These are phyloP conservation scores for Allygus modestus DNA, from an alignment of 2,888 invertebrate species.

Conservation along the genomic window DNA sequence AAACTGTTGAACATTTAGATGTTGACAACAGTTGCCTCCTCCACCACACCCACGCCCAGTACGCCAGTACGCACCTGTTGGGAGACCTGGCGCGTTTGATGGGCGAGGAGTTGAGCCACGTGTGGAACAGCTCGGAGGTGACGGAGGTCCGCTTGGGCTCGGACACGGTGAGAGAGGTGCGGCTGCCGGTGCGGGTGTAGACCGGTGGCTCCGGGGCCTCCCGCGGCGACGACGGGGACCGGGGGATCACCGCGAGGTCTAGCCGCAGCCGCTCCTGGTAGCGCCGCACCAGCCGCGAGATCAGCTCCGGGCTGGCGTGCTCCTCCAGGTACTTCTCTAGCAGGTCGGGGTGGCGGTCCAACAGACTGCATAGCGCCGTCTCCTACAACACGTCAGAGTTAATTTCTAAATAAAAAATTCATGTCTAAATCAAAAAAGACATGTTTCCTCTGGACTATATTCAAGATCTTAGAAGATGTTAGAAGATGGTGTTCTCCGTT, in stretches of 20 bases:
- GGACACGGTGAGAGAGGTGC: constrained; percentile 73
- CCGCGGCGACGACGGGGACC: constrained; percentile 13
- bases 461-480: too few relatives aligned
- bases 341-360: constrained; percentile 73
- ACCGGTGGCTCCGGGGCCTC: not conserved
- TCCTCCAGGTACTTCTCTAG: constrained; percentile 87
- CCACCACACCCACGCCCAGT: too few relatives aligned
- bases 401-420: too few relatives aligned
- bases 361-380: constrained; percentile 65
- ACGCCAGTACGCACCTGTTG: too few relatives aligned
- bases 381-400: constrained; percentile 55
- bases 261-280: constrained; percentile 27
- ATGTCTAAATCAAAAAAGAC: too few relatives aligned
- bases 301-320: constrained; percentile 83
- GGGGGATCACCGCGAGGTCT: constrained; percentile 68
- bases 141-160: constrained; percentile 79
- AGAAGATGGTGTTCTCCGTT: too few relatives aligned
- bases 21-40: too few relatives aligned
- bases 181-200: constrained; percentile 73
- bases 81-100: constrained; percentile 78
- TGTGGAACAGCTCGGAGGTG: constrained; percentile 90
- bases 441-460: too few relatives aligned
- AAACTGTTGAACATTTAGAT: too few relatives aligned
- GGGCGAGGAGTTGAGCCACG: constrained; percentile 89
- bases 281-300: constrained; percentile 73